phyloP scores from a whole-genome alignment of 2,888 invertebrate genomes.

The Eucriotettix oculatus region DNA sequence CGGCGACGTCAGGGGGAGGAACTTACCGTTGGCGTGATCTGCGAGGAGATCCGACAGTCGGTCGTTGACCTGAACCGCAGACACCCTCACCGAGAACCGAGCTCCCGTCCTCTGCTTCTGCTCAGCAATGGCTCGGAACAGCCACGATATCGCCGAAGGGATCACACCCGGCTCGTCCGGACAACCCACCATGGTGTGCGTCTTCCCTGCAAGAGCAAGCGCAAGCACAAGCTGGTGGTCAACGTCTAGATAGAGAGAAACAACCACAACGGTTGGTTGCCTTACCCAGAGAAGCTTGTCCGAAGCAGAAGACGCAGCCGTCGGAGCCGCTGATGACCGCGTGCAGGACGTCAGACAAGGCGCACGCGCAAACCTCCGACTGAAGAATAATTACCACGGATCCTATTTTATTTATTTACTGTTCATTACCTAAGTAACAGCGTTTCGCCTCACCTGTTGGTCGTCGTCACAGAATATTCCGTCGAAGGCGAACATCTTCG shows the following conservation, averaged over 20 bases:
- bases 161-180: constrained; percentile 68
- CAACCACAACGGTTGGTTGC: constrained; percentile 15
- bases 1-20: neutral
- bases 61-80: constrained; percentile 79
- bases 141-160: constrained; percentile 88
- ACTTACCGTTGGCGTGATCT: constrained; percentile 72
- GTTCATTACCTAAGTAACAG: too few relatives aligned
- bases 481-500: constrained; percentile 97
- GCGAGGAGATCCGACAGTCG: constrained; percentile 73
- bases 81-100: constrained; percentile 80
- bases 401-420: too few relatives aligned
- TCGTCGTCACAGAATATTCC: constrained; percentile 87
- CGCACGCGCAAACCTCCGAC: constrained; percentile 82
- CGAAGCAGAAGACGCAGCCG: constrained; percentile 79
- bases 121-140: constrained; percentile 84
- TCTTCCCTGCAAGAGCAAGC: constrained; percentile 45
- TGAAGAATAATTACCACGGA: too few relatives aligned
- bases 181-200: constrained; percentile 71
- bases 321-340: constrained; percentile 89
- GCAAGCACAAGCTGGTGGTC: neutral
- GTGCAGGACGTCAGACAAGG: constrained; percentile 85
- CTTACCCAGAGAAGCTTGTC: constrained; percentile 74
- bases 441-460: constrained; percentile 49
- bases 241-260: neutral
- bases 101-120: constrained; percentile 83